Percentiles rank a stretch among this genome's conserved stretches.
phyloP scores from a whole-genome alignment of 2,797 vertebrate species.

The Hirundo rustica region DNA sequence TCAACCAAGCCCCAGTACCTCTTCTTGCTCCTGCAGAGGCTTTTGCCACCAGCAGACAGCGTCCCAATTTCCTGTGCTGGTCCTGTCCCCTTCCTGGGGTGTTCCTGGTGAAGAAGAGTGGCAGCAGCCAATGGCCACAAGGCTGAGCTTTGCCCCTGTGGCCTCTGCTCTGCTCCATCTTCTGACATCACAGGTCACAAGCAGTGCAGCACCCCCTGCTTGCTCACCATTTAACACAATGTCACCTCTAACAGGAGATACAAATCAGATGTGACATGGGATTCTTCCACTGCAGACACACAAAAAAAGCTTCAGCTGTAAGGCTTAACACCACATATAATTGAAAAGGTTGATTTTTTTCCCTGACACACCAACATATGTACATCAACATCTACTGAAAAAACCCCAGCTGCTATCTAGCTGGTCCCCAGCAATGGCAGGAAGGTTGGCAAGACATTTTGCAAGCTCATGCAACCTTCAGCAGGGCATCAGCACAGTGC shows the following conservation, averaged over 20 bases:
- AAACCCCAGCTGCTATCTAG: not conserved
- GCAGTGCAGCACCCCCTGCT: not conserved
- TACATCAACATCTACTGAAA: not conserved
- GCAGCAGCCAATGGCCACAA: not conserved
- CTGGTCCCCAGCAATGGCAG: not conserved
- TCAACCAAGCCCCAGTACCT: not conserved
- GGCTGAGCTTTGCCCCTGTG: not conserved
- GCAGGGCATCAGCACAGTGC: not conserved
- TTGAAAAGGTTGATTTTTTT: accelerated
- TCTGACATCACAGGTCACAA: accelerated
- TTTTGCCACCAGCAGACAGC: not conserved
- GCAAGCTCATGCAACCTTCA: not conserved
- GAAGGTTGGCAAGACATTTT: not conserved
- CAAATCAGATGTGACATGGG: not conserved
- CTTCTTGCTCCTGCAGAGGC: not conserved
- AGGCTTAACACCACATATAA: not conserved
- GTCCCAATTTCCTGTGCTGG: not conserved
- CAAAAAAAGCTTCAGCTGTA: not conserved
- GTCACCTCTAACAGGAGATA: not conserved
- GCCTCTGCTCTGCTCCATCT: not conserved
- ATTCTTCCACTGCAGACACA: not conserved
- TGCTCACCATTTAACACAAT: not conserved
- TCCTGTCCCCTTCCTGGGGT: not conserved
- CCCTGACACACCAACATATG: not conserved
- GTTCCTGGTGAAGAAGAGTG: not conserved